These are phyloP conservation scores for Limanda limanda DNA, from an alignment of 2,113 vertebrate genomes.

Conservation along the genomic window DNA sequence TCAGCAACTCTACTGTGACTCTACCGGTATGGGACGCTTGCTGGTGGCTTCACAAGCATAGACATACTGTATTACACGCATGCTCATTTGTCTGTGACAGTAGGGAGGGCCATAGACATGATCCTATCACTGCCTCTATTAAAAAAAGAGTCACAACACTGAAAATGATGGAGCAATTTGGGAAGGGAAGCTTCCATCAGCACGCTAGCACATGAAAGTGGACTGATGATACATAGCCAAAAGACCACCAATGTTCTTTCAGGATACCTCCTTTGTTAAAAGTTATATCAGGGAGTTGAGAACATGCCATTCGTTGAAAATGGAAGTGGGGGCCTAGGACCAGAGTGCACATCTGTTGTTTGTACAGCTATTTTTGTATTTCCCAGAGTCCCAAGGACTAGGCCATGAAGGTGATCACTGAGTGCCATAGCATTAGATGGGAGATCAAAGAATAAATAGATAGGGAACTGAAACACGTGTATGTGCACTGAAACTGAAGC, in stretches of 20 bases:
- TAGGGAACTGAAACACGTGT: slow-evolving; percentile 31
- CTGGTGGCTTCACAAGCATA: slow-evolving; percentile 14
- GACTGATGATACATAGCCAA: not conserved
- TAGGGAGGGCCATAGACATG: slow-evolving; percentile 29
- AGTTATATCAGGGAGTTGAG: slow-evolving; percentile 36
- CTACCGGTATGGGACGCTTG: slow-evolving; percentile 49
- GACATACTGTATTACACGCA: not conserved
- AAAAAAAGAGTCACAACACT: slow-evolving; percentile 7
- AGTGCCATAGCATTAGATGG: slow-evolving; percentile 32
- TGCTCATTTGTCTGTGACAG: slow-evolving; percentile 11
- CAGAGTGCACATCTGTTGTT: slow-evolving; percentile 67
- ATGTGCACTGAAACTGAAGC: slow-evolving; percentile 61
- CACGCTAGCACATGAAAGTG: not conserved
- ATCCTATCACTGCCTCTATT: slow-evolving; percentile 1
- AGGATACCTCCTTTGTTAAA: slow-evolving; percentile 26
- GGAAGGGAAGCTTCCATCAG: slow-evolving; percentile 10
- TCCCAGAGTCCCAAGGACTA: slow-evolving; percentile 22
- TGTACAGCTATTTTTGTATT: slow-evolving; percentile 42
- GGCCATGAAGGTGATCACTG: slow-evolving; percentile 29
- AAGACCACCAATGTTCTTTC: slow-evolving; percentile 10
- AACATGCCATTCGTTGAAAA: slow-evolving; percentile 54
- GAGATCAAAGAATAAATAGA: slow-evolving; percentile 60
- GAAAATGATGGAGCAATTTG: not conserved
- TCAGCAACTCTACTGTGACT: slow-evolving; percentile 44
- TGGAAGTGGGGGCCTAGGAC: slow-evolving; percentile 49